Conservation (phyloP, 2,888 invertebrate genomes). For the Pogonocherus hispidulus region DNA sequence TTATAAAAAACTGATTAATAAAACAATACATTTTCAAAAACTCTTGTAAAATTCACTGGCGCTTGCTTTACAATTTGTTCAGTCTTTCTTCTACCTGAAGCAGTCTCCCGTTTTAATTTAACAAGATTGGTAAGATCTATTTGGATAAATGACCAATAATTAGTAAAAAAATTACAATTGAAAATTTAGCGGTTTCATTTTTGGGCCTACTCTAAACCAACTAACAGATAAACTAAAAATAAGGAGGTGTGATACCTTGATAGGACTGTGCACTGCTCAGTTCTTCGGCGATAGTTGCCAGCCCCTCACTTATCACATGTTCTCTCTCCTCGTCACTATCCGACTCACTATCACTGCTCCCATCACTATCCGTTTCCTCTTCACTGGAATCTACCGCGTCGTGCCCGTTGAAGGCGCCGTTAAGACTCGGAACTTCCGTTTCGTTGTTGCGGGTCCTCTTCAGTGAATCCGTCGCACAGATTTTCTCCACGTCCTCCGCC, state of each 20-base stretch:
- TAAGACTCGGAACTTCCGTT: constrained; percentile 38
- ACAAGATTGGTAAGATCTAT: no score
- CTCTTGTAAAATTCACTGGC: no score
- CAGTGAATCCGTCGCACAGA: constrained; percentile 53
- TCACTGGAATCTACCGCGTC: constrained; percentile 48
- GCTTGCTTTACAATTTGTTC: no score
- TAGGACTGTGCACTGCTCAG: constrained; percentile 60
- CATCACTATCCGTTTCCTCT: constrained; percentile 48
- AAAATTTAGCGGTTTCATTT: no score
- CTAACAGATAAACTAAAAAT: no score
- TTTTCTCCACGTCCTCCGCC: constrained; percentile 65
- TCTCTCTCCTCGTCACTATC: constrained; percentile 60
- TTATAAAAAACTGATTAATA: no score
- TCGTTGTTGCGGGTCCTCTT: constrained; percentile 44
- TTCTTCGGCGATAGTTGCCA: constrained; percentile 68
- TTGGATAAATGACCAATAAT: no score
- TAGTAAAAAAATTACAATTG: no score
- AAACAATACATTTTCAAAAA: no score
- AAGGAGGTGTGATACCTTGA: constrained; percentile 47
- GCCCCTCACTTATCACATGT: constrained; percentile 61
- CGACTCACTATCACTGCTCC: constrained; percentile 51
- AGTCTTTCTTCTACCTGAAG: no score
- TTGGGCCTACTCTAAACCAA: no score
- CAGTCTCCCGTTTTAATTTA: no score
- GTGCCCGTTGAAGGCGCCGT: constrained; percentile 26